A percentile compares a stretch with the other conserved stretches of the same genome.
These are phyloP conservation scores for Sisyra terminalis DNA, from an alignment of 2,888 invertebrate species.

Conservation along the genomic window DNA sequence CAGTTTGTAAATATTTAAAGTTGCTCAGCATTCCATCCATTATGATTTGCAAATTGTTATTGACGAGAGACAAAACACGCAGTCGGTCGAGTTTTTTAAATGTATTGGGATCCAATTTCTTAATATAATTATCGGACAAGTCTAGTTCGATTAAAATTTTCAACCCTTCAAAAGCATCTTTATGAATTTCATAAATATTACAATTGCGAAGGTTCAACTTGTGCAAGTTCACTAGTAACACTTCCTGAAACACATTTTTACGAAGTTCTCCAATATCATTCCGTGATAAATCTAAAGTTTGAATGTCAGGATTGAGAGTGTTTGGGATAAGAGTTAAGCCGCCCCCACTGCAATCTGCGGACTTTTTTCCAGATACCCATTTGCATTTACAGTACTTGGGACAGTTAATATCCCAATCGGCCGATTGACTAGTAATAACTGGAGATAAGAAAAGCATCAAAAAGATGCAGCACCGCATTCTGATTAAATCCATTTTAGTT, in stretches of 20 bases:
- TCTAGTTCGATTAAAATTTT: constrained; percentile 69
- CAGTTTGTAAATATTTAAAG: constrained; percentile 53
- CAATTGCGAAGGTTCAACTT: constrained; percentile 63
- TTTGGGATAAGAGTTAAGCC: constrained; percentile 53
- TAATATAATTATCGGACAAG: constrained; percentile 56
- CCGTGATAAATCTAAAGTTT: constrained; percentile 53
- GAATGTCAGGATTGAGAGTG: constrained; percentile 52
- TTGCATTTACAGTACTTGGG: constrained; percentile 59
- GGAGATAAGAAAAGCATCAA: constrained; percentile 16
- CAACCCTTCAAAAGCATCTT: constrained; percentile 58
- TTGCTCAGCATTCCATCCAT: constrained; percentile 62
- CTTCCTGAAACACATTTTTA: constrained; percentile 48
- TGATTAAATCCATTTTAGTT: neutral
- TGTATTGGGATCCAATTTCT: constrained; percentile 44
- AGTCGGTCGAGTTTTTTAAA: constrained; percentile 55
- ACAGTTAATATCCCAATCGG: constrained; percentile 42
- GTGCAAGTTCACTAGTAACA: constrained; percentile 61
- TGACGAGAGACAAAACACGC: constrained; percentile 52
- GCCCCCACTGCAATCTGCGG: constrained; percentile 58
- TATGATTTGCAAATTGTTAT: constrained; percentile 56
- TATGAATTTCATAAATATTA: constrained; percentile 52
- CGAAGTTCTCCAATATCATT: constrained; percentile 50
- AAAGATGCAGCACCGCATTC: constrained; percentile 6
- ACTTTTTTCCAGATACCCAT: constrained; percentile 73
- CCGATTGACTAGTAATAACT: constrained; percentile 21